Percentiles rank a stretch among this genome's conserved stretches.
Evolutionary conservation across 2,797 vertebrate genomes (phyloP).

Genomic region (Myiothlypis chrysogaster): DNA sequence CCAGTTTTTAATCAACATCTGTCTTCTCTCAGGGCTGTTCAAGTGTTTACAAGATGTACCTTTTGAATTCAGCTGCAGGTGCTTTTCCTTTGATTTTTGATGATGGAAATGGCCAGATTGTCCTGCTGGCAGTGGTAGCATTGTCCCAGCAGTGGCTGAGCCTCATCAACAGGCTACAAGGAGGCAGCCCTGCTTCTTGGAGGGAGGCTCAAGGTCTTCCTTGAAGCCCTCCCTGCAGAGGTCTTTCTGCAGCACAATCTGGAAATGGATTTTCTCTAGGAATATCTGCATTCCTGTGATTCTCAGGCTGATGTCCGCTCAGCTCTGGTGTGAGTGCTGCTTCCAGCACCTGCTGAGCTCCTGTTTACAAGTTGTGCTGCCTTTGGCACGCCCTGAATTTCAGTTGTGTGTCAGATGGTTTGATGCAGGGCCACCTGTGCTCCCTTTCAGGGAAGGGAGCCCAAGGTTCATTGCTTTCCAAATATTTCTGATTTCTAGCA

Average conservation of each 20-base stretch:
- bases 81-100: not conserved
- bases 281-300: accelerated
- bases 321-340: accelerated
- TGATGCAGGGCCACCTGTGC: not conserved
- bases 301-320: not conserved
- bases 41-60: not conserved
- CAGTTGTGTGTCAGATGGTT: not conserved
- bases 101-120: not conserved
- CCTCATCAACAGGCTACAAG: not conserved
- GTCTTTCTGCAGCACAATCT: not conserved
- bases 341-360: not conserved
- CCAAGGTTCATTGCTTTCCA: not conserved
- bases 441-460: not conserved
- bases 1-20: not conserved
- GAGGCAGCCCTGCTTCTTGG: not conserved
- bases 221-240: accelerated
- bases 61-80: not conserved
- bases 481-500: not conserved
- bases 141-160: not conserved
- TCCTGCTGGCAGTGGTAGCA: not conserved
- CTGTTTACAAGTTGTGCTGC: not conserved
- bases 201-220: not conserved
- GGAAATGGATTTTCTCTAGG: not conserved
- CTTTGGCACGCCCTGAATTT: accelerated
- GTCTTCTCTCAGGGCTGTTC: not conserved